phyloP scores from a whole-genome alignment of 2,888 invertebrate species.

The Baccha elongata region DNA sequence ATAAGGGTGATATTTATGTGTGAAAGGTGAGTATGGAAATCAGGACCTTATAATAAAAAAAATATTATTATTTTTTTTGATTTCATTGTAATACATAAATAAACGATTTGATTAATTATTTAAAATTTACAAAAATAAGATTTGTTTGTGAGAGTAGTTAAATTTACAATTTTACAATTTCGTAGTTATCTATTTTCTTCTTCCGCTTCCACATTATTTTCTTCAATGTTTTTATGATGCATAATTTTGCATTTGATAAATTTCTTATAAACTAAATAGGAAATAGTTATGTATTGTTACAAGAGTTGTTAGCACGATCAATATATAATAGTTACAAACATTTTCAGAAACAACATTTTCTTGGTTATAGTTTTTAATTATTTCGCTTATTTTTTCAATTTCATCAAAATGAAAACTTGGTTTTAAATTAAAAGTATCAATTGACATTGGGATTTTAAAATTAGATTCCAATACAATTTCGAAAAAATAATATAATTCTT shows the following conservation, averaged over 20 bases:
- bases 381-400: slow-evolving; percentile 20
- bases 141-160: too few species aligned
- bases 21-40: too few species aligned
- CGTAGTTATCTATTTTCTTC: too few species aligned
- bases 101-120: too few species aligned
- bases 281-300: not conserved
- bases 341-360: not conserved
- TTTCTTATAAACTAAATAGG: not conserved
- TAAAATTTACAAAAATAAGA: too few species aligned
- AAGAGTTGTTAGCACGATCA: not conserved
- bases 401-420: slow-evolving; percentile 5
- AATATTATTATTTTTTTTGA: too few species aligned
- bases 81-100: too few species aligned
- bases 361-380: not conserved
- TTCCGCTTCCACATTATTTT: not conserved
- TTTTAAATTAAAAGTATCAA: not conserved
- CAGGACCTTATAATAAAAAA: too few species aligned
- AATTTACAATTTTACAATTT: too few species aligned
- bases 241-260: not conserved
- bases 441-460: slow-evolving; percentile 4
- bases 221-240: not conserved
- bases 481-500: slow-evolving; percentile 15
- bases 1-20: too few species aligned
- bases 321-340: not conserved
- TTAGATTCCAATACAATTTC: not conserved